Conservation (phyloP, 2,888 invertebrate genomes). For the Hemistola chrysoprasaria region DNA sequence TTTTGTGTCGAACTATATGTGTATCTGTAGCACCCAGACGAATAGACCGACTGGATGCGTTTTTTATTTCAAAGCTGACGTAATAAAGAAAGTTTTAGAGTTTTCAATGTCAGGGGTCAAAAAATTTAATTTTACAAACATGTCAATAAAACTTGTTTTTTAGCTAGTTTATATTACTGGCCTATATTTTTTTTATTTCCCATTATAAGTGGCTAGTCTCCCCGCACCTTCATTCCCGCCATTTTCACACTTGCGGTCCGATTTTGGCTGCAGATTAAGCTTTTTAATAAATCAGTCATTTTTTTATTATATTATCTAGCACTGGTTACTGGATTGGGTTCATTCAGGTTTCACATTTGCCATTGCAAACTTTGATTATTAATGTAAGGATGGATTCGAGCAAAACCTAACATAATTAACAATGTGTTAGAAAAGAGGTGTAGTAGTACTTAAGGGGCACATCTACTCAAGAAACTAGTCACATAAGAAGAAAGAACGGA, state of each 20-base stretch:
- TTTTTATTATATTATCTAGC: conserved; percentile 7
- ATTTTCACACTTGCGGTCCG: conserved; percentile 26
- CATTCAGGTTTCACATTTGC: not conserved
- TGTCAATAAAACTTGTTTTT: not conserved
- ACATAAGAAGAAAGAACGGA: too few species aligned
- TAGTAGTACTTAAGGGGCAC: too few species aligned
- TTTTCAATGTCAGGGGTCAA: too few species aligned
- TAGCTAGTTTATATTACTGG: conserved; percentile 2
- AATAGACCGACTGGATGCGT: too few species aligned
- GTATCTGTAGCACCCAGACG: too few species aligned
- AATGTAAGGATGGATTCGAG: not conserved
- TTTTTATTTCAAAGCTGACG: too few species aligned
- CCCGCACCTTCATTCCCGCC: conserved; percentile 43
- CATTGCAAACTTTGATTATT: not conserved
- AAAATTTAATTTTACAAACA: not conserved
- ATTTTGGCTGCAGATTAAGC: conserved; percentile 28
- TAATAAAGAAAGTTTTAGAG: too few species aligned
- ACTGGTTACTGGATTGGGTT: conserved; percentile 9
- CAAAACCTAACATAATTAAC: not conserved
- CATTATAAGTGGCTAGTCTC: conserved; percentile 32
- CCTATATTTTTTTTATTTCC: conserved; percentile 1
- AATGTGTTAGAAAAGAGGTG: too few species aligned
- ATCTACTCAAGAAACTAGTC: too few species aligned
- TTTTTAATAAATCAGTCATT: conserved; percentile 16
- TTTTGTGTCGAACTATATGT: too few species aligned